phyloP scores from a whole-genome alignment of 2,113 vertebrate species.

The Thymallus thymallus region DNA sequence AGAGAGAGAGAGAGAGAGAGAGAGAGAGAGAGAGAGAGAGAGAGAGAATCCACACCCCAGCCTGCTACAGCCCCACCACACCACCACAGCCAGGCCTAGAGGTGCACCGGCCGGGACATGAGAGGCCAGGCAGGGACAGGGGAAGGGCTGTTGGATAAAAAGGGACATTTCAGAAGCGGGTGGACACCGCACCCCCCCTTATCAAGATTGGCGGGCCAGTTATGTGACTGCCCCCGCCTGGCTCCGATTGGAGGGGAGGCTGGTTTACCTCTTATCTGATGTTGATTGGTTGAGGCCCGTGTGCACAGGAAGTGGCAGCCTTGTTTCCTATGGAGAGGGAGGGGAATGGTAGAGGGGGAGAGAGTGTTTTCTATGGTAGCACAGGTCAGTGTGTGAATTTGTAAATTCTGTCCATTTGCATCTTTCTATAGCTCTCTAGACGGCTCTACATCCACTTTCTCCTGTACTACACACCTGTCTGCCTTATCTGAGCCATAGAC shows the following conservation, averaged over 20 bases:
- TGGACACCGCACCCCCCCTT: conserved; percentile 15
- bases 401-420: too few species aligned
- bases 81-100: too few species aligned
- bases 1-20: too few species aligned
- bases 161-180: conserved; percentile 34
- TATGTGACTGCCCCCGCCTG: conserved; percentile 23
- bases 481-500: too few species aligned
- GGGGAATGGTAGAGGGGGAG: conserved; percentile 10
- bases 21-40: background rate
- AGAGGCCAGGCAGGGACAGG: too few species aligned
- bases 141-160: conserved; percentile 12
- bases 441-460: too few species aligned
- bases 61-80: too few species aligned
- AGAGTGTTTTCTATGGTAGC: background rate
- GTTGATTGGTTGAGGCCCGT: conserved; percentile 29
- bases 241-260: conserved; percentile 17
- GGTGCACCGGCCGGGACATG: too few species aligned
- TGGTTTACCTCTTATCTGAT: conserved; percentile 41
- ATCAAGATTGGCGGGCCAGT: conserved; percentile 27
- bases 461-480: too few species aligned
- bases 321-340: conserved; percentile 38
- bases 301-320: conserved; percentile 34
- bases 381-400: too few species aligned
- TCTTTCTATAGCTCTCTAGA: too few species aligned
- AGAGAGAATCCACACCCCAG: too few species aligned